Percentiles rank a stretch among this genome's conserved stretches.
These are phyloP conservation scores for Falco peregrinus DNA, from an alignment of 2,797 vertebrate species.

Conservation along the genomic window DNA sequence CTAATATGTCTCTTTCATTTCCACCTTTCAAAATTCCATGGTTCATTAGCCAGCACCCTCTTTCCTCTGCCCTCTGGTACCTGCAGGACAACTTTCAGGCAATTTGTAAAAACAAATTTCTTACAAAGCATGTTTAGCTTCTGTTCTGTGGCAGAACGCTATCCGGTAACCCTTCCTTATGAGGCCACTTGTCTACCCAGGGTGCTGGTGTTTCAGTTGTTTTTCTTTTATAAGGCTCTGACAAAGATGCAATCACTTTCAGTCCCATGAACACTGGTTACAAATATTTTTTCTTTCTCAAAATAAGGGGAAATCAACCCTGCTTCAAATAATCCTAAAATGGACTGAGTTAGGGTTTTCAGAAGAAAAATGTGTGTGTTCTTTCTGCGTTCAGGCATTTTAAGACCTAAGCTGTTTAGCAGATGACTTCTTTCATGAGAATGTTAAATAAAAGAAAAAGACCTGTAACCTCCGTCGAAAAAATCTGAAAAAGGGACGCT, in stretches of 20 bases:
- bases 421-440: slow-evolving; percentile 32
- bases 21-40: neutral
- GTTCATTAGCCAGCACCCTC: neutral
- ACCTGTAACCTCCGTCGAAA: neutral
- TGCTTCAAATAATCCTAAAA: slow-evolving; percentile 4
- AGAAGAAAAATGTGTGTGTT: neutral
- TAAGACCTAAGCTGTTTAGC: slow-evolving; percentile 37
- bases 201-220: neutral
- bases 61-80: neutral
- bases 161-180: neutral
- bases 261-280: neutral
- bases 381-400: slow-evolving; percentile 13
- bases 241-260: neutral
- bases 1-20: neutral
- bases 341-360: neutral
- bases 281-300: neutral
- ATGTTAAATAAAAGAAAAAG: neutral
- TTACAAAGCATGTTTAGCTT: neutral
- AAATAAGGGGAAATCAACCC: neutral
- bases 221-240: neutral
- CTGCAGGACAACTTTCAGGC: neutral
- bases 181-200: neutral
- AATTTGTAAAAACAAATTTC: neutral
- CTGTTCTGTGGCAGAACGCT: neutral
- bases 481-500: neutral